Evolutionary conservation across 1,140 invertebrate genomes (phyloP).

Genomic region (Euglossa dilemma): DNA sequence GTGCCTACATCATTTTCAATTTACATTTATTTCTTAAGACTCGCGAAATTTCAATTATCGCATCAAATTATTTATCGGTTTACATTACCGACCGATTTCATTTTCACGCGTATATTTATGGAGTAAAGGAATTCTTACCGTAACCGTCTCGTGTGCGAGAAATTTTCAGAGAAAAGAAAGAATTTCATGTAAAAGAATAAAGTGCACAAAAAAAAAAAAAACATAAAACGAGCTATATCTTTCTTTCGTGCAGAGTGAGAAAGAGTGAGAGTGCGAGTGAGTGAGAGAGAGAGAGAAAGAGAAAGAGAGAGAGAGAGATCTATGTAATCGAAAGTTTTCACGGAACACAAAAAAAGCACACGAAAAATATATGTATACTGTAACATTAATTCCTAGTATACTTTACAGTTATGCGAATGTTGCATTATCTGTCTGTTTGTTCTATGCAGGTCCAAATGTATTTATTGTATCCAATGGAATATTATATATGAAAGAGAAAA

Average conservation of each 20-base stretch:
- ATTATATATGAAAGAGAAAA: constrained; percentile 73
- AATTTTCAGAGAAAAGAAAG: constrained; percentile 28
- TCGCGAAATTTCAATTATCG: neutral
- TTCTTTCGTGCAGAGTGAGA: constrained; percentile 60
- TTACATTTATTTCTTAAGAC: constrained; percentile 14
- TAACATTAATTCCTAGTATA: constrained; percentile 76
- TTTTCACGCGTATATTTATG: neutral
- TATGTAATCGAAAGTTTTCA: constrained; percentile 77
- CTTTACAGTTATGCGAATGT: constrained; percentile 76
- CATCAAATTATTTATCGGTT: neutral
- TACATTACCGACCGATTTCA: neutral
- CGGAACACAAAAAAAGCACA: constrained; percentile 67
- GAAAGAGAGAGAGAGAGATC: constrained; percentile 49
- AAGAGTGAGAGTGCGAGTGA: too few species aligned
- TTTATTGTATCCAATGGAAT: constrained; percentile 79
- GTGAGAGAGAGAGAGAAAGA: too few species aligned
- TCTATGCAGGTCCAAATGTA: constrained; percentile 78
- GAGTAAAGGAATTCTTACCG: constrained; percentile 53
- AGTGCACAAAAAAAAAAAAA: constrained; percentile 58
- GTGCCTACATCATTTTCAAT: constrained; percentile 36
- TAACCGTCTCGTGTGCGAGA: constrained; percentile 51
- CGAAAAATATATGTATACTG: constrained; percentile 70
- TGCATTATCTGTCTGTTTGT: constrained; percentile 78
- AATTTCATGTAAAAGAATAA: neutral
- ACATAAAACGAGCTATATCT: constrained; percentile 74